These are phyloP conservation scores for Brachionus asplanchnoidis DNA, from an alignment of 1,140 invertebrate genomes.

Conservation along the genomic window DNA sequence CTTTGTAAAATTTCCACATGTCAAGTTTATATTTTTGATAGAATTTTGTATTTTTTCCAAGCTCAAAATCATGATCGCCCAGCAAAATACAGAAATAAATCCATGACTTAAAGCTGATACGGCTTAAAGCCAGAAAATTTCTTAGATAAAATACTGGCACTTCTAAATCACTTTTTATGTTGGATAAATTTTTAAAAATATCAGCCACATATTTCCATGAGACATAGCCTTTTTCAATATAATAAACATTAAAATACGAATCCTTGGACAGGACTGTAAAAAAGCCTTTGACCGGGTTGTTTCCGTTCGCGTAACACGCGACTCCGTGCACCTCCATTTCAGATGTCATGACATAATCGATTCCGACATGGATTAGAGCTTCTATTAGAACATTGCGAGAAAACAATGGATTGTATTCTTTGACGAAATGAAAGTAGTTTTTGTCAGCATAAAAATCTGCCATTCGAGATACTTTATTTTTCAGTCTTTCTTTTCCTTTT, in stretches of 20 bases:
- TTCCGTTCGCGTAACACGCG: background rate
- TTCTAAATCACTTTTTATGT: background rate
- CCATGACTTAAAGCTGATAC: background rate
- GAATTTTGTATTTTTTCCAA: background rate
- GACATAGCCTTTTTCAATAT: slow-evolving; percentile 13
- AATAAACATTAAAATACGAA: background rate
- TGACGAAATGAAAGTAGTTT: background rate
- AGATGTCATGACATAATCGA: background rate
- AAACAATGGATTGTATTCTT: background rate
- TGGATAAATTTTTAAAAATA: background rate
- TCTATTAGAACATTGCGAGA: background rate
- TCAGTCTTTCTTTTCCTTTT: background rate
- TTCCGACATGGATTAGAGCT: background rate
- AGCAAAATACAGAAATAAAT: background rate
- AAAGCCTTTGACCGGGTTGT: background rate
- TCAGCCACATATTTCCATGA: slow-evolving; percentile 14
- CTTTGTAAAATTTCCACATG: background rate
- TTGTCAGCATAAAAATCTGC: background rate
- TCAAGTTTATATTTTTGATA: background rate
- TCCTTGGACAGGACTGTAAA: background rate
- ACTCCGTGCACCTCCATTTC: background rate
- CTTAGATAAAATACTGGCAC: background rate
- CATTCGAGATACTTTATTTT: background rate
- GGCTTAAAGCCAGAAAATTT: background rate
- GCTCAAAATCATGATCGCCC: background rate